Conservation (phyloP, 2,113 vertebrate genomes). For the Cavia porcellus region DNA sequence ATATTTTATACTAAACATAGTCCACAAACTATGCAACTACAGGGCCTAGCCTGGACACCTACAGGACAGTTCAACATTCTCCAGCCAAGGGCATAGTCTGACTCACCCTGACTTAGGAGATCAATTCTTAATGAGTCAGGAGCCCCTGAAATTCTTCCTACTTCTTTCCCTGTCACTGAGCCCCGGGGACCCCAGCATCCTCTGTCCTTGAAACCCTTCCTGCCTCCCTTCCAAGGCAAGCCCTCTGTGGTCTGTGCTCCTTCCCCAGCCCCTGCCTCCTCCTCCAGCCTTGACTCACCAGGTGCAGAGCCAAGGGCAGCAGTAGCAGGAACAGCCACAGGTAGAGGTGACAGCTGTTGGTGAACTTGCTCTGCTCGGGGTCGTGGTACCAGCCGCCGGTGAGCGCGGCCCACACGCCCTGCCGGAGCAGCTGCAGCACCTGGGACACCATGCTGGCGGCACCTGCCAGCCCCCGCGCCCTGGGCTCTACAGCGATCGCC, state of each 20-base stretch:
- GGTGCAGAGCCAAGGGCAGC: constrained; percentile 94
- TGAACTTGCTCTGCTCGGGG: constrained; percentile 97
- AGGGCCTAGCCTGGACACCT: neutral
- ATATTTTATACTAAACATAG: neutral
- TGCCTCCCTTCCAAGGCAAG: neutral
- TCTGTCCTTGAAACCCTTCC: neutral
- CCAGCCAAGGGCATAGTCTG: neutral
- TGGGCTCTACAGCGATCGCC: neutral
- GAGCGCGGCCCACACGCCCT: constrained; percentile 97
- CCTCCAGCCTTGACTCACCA: constrained; percentile 90
- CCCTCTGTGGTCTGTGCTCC: accelerated
- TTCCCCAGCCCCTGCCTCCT: neutral
- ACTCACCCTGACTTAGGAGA: constrained; percentile 60
- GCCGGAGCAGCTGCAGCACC: constrained; percentile 94
- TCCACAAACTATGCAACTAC: neutral
- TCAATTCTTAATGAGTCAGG: constrained; percentile 33
- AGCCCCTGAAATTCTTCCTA: neutral
- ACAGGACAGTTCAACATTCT: neutral
- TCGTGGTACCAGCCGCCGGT: constrained; percentile 98
- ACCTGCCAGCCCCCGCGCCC: neutral
- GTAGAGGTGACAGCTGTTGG: constrained; percentile 98
- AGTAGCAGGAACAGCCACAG: constrained; percentile 96
- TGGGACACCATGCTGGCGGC: constrained; percentile 92
- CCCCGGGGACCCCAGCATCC: neutral
- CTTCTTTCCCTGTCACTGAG: neutral